Conservation (phyloP, 2,888 invertebrate species). For the Pachycephus smyrnensis region DNA sequence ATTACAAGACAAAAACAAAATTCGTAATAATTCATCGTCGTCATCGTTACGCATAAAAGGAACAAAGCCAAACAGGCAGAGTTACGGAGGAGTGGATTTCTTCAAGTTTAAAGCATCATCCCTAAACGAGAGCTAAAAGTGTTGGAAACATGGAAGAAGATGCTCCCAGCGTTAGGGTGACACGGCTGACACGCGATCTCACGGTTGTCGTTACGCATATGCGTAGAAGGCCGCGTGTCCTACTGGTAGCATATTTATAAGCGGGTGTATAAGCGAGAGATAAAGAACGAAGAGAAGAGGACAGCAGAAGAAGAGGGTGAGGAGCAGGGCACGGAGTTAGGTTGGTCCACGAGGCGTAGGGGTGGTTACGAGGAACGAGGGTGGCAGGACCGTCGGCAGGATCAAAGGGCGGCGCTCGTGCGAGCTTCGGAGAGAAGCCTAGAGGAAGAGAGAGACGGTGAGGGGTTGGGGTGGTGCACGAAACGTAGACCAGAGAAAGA, state of each 20-base stretch:
- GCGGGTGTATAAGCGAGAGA: slow-evolving; percentile 29
- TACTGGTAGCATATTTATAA: slow-evolving; percentile 48
- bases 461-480: background rate
- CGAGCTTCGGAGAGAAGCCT: slow-evolving; percentile 54
- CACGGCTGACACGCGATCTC: background rate
- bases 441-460: slow-evolving; percentile 31
- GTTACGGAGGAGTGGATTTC: background rate
- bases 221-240: slow-evolving; percentile 25
- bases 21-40: background rate
- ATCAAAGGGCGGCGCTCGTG: slow-evolving; percentile 64
- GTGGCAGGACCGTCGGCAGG: slow-evolving; percentile 62
- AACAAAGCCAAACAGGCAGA: background rate
- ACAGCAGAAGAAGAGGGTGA: slow-evolving; percentile 2
- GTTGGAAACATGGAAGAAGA: background rate
- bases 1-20: background rate
- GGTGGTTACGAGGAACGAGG: slow-evolving; percentile 40
- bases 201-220: slow-evolving; percentile 14
- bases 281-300: slow-evolving; percentile 4
- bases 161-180: background rate
- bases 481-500: background rate
- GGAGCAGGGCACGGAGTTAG: slow-evolving; percentile 15
- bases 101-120: background rate
- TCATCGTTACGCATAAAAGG: background rate
- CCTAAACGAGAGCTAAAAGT: background rate
- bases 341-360: slow-evolving; percentile 20